Evolutionary conservation across 2,888 invertebrate genomes (phyloP), one percentile per base, ranked within the genome.

Genomic region (Pollenia labialis): DNA sequence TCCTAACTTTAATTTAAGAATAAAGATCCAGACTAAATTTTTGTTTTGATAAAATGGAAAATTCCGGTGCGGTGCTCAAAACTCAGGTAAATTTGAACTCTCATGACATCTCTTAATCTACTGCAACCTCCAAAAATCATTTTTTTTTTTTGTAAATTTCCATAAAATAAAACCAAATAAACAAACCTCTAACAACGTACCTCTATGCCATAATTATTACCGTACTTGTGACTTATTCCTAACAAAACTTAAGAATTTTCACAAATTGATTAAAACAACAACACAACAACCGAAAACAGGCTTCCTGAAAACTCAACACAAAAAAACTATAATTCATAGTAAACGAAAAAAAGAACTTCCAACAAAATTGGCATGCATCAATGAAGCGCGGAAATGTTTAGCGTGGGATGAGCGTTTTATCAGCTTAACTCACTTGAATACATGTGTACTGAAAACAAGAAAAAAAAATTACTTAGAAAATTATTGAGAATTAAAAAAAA

Each of bases 341-440:
- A 60, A 68, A 32, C 32, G 3, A 44, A 50, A n/a, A 42, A 40
- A 48, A n/a, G n/a, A 74, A 75, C 72, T 72, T 44, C 16, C 54
- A 44, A 46, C 48, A 11, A 81, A 74, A 82, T 74, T 79, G 81
- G 81, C 74, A 82, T 74, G 81, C 85, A 82, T 82, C 81, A 85
- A 79, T 85, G 81, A 82, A 85, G 85, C 85, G 81, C 77, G 68
- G 81, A 60, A 81, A 81, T 69, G 56, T 54, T 69, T 68, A 75
- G 82, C 79, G 79, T 74, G 85, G 82, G 82, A 82, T 82, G 69
- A 75, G 42, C 62, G 23, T 56, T 42, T 79, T 46, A 58, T 54
- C 72, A 46, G 44, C 3, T 16, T 14, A 40, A 69, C n/a, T 60
- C 64, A 74, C 85, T 82, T 82, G 69, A 82, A 44, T 66, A 44